Evolutionary conservation across 2,888 invertebrate species (phyloP), one percentile per base, ranked within the genome.

Genomic region (Drosophila stalkeri): DNA sequence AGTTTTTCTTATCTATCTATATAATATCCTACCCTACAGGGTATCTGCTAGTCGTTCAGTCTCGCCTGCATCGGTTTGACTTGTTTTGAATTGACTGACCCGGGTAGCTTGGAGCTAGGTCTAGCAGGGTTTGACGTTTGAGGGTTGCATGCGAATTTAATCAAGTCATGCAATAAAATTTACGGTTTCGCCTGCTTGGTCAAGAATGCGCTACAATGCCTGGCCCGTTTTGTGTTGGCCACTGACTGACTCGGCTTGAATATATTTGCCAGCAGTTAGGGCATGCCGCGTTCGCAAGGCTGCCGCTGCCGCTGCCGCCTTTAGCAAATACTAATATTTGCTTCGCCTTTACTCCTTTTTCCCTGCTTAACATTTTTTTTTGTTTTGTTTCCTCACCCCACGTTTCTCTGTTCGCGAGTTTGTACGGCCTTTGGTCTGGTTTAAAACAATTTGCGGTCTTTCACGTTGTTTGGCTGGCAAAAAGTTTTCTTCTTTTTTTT

Each of bases 101-200:
- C 68, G 60, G 63, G 57, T 66, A 59, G 63, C 62, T 52, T 41
- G 69, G 67, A 76, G 59, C 66, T 59, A 49, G 46, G 60, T 49
- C 59, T 44, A 39, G 54, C 43, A 31, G 51, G 64, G 68, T 41
- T 55, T 47, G 63, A 67, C 66, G 77, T 69, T 63, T 76, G 64
- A 55, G 61, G 70, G 75, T 77, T 88, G 90, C 83, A 89, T 86
- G 90, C 89, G 84, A 90, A 90, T 90, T 90, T 91, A 92, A 91
- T 92, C 92, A 90, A 91, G 91, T 89, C 92, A 91, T 91, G 91
- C 91, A 91, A 92, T 89, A 91, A 91, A 91, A 91, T 91, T 90
- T 91, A 91, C 92, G 91, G 90, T 69, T 67, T 55, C 82, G 77
- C 77, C 78, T 77, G 77, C 75, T 67, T 47, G 60, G 76, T 39